A percentile compares a stretch with the other conserved stretches of the same genome.
These are phyloP conservation scores for Pomacea canaliculata DNA, from an alignment of 2,888 invertebrate species.

Conservation along the genomic window DNA sequence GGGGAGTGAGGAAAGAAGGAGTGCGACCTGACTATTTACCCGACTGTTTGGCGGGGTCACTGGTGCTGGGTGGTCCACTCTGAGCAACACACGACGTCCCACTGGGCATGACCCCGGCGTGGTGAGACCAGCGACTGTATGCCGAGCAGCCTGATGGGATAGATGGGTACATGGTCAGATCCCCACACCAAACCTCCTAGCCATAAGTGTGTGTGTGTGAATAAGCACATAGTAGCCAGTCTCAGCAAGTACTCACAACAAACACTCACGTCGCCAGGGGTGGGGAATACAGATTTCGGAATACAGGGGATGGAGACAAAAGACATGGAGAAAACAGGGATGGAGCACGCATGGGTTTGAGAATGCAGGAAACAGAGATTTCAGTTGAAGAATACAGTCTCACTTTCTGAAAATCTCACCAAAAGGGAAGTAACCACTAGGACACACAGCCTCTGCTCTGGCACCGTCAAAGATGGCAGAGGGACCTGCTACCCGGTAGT, in stretches of 20 bases:
- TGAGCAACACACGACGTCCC: background rate
- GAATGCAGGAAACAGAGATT: background rate
- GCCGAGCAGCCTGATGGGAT: background rate
- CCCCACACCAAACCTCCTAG: too few relatives aligned
- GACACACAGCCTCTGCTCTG: slow-evolving; percentile 5
- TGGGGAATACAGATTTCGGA: too few relatives aligned
- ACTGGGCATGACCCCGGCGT: background rate
- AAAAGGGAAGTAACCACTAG: background rate
- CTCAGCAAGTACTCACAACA: too few relatives aligned
- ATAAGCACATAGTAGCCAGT: too few relatives aligned
- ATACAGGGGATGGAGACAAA: too few relatives aligned
- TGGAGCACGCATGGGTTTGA: background rate
- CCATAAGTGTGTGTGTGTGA: too few relatives aligned
- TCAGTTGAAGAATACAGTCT: too few relatives aligned
- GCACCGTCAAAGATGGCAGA: slow-evolving; percentile 8
- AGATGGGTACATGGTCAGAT: too few relatives aligned
- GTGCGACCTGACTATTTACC: background rate
- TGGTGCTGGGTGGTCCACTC: background rate
- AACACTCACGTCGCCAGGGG: too few relatives aligned
- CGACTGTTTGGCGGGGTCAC: background rate
- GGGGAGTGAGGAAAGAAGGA: too few relatives aligned
- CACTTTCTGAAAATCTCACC: background rate
- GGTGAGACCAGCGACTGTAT: background rate
- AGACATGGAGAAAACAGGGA: too few relatives aligned
- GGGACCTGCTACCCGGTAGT: slow-evolving; percentile 9